A percentile compares a stretch with the other conserved stretches of the same genome.
phyloP scores from a whole-genome alignment of 2,888 invertebrate genomes.

The Tenthredo amoena region DNA sequence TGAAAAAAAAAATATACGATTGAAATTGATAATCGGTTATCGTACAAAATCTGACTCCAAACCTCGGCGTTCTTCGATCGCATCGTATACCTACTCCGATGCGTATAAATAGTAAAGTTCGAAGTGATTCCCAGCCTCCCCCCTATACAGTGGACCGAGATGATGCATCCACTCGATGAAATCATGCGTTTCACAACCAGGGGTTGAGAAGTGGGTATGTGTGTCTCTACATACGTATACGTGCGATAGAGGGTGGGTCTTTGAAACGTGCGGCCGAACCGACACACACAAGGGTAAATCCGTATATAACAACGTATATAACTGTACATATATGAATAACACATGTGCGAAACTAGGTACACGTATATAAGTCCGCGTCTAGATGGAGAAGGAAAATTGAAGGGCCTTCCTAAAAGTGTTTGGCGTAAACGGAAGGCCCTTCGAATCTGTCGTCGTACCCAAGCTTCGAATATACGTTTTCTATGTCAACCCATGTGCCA shows the following conservation, averaged over 20 bases:
- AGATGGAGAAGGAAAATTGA: conserved; percentile 8
- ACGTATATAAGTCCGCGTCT: not conserved
- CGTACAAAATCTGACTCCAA: not conserved
- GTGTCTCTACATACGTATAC: not conserved
- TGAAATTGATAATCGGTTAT: not conserved
- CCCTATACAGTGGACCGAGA: conserved; percentile 41
- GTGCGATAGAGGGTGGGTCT: not conserved
- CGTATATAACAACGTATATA: not conserved
- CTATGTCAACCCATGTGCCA: conserved; percentile 18
- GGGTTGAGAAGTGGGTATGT: not conserved
- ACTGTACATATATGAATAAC: not conserved
- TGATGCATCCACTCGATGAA: conserved; percentile 69
- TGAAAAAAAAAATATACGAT: not conserved
- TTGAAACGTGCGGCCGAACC: conserved; percentile 8
- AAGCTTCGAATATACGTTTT: conserved; percentile 16
- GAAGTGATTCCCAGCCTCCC: conserved; percentile 40
- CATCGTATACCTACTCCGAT: not conserved
- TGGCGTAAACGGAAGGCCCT: not conserved
- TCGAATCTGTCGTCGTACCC: not conserved
- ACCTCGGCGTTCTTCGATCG: not conserved
- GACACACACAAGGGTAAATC: not conserved
- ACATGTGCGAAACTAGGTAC: not conserved
- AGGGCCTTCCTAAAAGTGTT: conserved; percentile 19
- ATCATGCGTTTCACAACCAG: conserved; percentile 64
- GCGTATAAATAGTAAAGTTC: conserved; percentile 35